Conservation (phyloP, 2,888 invertebrate genomes). For the Acanthosepion pharaonis region DNA sequence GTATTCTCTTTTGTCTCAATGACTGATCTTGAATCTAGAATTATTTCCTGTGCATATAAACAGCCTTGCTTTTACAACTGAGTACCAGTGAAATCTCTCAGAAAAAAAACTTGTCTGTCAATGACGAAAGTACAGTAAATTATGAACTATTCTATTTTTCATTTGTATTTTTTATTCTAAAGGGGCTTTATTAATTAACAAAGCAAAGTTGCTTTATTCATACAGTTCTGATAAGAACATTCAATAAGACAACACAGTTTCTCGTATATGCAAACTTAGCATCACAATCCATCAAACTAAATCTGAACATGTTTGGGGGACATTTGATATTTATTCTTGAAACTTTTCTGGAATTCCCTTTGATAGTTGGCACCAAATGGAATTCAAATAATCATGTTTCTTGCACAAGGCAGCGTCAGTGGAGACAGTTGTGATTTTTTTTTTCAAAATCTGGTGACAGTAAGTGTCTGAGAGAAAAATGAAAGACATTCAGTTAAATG, state of each 20-base stretch:
- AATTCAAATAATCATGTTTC: slow-evolving; percentile 1
- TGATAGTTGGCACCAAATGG: slow-evolving; percentile 10
- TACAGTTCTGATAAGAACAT: neutral
- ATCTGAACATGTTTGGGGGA: slow-evolving; percentile 10
- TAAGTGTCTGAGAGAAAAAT: neutral
- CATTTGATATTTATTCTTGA: slow-evolving; percentile 17
- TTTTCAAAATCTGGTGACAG: slow-evolving; percentile 8
- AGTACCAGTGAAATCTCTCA: slow-evolving; percentile 33
- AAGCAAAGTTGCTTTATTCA: slow-evolving; percentile 33
- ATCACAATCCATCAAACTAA: slow-evolving; percentile 6
- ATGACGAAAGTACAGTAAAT: slow-evolving; percentile 2
- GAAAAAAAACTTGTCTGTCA: neutral
- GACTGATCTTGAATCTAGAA: neutral
- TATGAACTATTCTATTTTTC: neutral
- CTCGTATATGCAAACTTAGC: slow-evolving; percentile 8
- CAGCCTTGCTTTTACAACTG: slow-evolving; percentile 18
- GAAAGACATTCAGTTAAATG: neutral
- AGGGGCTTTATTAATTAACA: neutral
- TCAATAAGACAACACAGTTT: neutral
- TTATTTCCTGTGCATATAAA: neutral
- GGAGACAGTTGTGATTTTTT: neutral
- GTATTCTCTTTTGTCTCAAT: neutral
- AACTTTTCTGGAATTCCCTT: neutral
- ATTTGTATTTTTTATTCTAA: neutral
- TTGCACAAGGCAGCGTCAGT: neutral